Evolutionary conservation across 2,113 vertebrate genomes (phyloP).

Genomic region (Pituophis catenifer): DNA sequence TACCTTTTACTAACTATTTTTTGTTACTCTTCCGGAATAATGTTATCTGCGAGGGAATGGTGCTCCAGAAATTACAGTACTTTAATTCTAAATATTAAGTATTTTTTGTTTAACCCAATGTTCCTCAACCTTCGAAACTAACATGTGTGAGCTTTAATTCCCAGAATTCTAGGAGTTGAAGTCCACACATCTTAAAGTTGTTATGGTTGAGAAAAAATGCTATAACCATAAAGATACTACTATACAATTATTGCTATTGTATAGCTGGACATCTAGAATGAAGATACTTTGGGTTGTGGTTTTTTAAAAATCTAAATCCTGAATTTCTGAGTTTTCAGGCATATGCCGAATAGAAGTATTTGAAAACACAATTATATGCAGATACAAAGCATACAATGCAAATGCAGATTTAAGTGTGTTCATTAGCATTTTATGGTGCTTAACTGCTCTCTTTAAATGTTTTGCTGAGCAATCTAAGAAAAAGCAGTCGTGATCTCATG

Average conservation of each 20-base stretch:
- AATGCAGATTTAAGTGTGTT: neutral
- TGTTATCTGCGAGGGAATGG: neutral
- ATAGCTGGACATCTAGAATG: neutral
- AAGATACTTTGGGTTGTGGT: neutral
- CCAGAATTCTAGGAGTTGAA: neutral
- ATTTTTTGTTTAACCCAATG: neutral
- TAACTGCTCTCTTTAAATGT: neutral
- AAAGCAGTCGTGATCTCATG: neutral
- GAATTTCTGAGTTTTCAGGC: neutral
- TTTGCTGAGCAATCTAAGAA: neutral
- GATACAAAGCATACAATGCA: neutral
- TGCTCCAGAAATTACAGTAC: neutral
- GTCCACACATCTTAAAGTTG: neutral
- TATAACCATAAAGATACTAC: neutral
- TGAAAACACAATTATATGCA: neutral
- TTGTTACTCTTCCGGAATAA: neutral
- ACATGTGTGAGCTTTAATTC: neutral
- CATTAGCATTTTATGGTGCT: neutral
- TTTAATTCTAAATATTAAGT: neutral
- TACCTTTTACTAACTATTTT: neutral
- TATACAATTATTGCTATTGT: neutral
- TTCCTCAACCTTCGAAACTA: neutral
- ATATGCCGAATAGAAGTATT: neutral
- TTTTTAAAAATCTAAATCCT: neutral
- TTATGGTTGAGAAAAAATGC: neutral